These are phyloP conservation scores for Cosmopolites sordidus DNA, from an alignment of 2,888 invertebrate species.

Conservation along the genomic window DNA sequence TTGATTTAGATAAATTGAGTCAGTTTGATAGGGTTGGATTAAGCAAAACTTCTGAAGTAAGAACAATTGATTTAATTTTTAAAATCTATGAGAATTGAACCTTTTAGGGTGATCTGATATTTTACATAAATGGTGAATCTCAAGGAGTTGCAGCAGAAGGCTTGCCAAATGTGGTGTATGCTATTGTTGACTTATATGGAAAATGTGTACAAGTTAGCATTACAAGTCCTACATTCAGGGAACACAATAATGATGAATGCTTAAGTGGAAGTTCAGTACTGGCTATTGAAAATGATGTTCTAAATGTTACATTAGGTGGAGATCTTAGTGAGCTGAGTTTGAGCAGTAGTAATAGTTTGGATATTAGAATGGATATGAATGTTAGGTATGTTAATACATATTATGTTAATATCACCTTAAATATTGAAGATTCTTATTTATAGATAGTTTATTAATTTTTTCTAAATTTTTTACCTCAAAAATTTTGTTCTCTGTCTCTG, in stretches of 20 bases:
- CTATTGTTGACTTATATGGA: conserved; percentile 77
- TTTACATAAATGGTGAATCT: conserved; percentile 83
- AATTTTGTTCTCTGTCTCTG: no score
- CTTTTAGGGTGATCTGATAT: conserved; percentile 71
- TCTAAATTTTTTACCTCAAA: no score
- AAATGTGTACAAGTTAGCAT: conserved; percentile 76
- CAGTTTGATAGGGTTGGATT: conserved; percentile 84
- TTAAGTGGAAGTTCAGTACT: conserved; percentile 48
- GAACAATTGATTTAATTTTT: conserved; percentile 1
- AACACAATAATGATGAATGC: conserved; percentile 50
- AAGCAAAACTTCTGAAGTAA: conserved; percentile 71
- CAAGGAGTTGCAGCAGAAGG: conserved; percentile 82
- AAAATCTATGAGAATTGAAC: neutral
- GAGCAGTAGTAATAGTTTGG: conserved; percentile 48
- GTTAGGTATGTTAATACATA: conserved; percentile 37
- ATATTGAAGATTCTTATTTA: no score
- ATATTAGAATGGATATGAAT: conserved; percentile 49
- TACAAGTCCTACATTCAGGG: conserved; percentile 47
- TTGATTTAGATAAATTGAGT: conserved; percentile 74
- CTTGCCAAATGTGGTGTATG: conserved; percentile 70
- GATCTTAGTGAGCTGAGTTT: conserved; percentile 48
- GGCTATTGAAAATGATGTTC: conserved; percentile 47
- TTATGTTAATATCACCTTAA: no score
- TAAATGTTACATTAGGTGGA: conserved; percentile 47
- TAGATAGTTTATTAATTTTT: no score